A percentile compares a stretch with the other conserved stretches of the same genome.
Conservation (phyloP, 2,797 vertebrate species). For the Crypturellus tataupa region DNA sequence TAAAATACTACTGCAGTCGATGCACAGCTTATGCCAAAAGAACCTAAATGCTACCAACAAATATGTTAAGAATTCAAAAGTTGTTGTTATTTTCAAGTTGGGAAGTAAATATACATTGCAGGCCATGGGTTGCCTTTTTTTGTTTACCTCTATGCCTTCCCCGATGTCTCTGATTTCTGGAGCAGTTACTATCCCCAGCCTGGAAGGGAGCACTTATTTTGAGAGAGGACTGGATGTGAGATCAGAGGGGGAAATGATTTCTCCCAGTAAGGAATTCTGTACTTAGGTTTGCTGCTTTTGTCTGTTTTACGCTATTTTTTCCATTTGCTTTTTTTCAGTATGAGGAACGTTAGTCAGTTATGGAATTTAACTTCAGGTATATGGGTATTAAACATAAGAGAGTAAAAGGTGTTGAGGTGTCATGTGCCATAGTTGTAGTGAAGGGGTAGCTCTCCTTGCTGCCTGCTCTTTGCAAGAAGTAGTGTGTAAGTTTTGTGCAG, state of each 20-base stretch:
- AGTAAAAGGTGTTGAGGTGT: not conserved
- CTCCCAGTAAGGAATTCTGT: accelerated
- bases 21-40: accelerated
- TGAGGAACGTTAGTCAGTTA: not conserved
- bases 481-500: not conserved
- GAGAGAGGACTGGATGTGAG: not conserved
- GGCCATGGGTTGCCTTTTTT: accelerated
- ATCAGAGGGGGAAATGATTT: not conserved
- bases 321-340: not conserved
- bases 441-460: not conserved
- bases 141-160: not conserved
- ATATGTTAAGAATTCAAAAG: not conserved
- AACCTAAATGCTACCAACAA: not conserved
- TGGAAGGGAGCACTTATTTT: accelerated
- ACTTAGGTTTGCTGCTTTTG: too few species aligned
- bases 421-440: accelerated
- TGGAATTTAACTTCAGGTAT: too few species aligned
- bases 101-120: accelerated
- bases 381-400: not conserved
- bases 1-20: accelerated
- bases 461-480: not conserved
- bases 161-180: not conserved
- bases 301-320: accelerated
- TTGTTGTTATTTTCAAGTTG: not conserved
- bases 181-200: not conserved